Conservation (phyloP, 2,113 vertebrate genomes). For the Cheirogaleus medius region DNA sequence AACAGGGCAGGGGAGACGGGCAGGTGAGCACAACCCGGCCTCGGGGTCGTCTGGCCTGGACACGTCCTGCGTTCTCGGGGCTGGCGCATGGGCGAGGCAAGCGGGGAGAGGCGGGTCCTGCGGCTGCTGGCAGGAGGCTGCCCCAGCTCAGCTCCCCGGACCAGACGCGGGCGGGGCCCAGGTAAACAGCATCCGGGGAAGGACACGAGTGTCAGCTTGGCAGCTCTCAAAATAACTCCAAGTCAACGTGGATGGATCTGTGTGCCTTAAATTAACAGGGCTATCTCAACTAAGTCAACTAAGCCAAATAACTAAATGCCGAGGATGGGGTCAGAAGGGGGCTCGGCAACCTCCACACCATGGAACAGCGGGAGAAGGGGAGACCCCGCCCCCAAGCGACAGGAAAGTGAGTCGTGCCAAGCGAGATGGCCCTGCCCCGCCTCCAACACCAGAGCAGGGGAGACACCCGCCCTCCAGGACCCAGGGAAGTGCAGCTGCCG, state of each 20-base stretch:
- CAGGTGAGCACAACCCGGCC: background rate
- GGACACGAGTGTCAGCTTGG: accelerated
- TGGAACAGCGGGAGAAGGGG: background rate
- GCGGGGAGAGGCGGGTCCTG: background rate
- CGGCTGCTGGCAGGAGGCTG: background rate
- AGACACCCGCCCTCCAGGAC: too few relatives aligned
- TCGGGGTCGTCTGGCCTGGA: background rate
- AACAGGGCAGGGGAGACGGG: background rate
- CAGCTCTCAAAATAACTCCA: background rate
- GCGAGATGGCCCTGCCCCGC: accelerated
- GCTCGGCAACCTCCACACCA: background rate
- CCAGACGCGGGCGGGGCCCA: background rate
- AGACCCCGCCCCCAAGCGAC: background rate
- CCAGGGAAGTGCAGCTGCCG: background rate
- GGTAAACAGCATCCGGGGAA: background rate
- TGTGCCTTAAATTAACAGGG: background rate
- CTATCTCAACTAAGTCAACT: background rate
- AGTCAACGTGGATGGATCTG: background rate
- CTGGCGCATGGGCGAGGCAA: background rate
- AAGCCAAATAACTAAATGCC: background rate
- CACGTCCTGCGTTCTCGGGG: background rate
- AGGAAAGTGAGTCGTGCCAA: background rate
- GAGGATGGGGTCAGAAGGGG: background rate
- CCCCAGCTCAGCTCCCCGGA: background rate
- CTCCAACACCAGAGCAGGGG: background rate